Percentiles rank a stretch among this genome's conserved stretches.
Evolutionary conservation across 2,888 invertebrate genomes (phyloP).

Genomic region (Spisula solida): DNA sequence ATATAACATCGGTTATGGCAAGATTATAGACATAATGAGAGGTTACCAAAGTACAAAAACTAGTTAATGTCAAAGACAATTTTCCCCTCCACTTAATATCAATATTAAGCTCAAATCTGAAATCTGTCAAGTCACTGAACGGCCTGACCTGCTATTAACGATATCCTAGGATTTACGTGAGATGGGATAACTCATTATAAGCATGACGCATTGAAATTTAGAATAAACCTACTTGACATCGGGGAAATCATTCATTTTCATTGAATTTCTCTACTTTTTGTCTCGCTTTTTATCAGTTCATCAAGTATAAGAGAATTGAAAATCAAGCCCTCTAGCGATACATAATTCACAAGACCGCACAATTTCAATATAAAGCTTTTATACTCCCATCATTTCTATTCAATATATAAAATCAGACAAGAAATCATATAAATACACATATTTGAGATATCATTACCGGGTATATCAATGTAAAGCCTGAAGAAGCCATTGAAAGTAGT

Average conservation of each 20-base stretch:
- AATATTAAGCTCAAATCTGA: not conserved
- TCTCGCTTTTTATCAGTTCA: not conserved
- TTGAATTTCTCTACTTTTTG: not conserved
- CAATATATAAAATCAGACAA: too few relatives aligned
- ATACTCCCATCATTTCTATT: too few relatives aligned
- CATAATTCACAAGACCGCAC: too few relatives aligned
- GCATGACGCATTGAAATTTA: not conserved
- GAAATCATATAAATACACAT: too few relatives aligned
- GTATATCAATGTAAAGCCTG: too few relatives aligned
- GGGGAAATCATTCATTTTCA: not conserved
- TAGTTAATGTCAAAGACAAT: not conserved
- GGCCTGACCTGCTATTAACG: not conserved
- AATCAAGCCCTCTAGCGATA: too few relatives aligned
- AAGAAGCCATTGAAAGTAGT: too few relatives aligned
- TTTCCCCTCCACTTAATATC: not conserved
- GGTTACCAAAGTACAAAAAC: not conserved
- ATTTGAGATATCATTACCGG: too few relatives aligned
- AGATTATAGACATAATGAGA: not conserved
- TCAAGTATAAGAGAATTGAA: too few relatives aligned
- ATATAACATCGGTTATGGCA: too few relatives aligned
- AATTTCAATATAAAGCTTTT: too few relatives aligned
- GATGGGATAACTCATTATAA: not conserved
- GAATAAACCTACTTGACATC: not conserved
- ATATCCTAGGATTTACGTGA: not conserved
- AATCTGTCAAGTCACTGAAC: not conserved